A percentile compares a stretch with the other conserved stretches of the same genome.
Evolutionary conservation across 1,140 invertebrate species (phyloP).

Genomic region (Sycophaga agraensis): DNA sequence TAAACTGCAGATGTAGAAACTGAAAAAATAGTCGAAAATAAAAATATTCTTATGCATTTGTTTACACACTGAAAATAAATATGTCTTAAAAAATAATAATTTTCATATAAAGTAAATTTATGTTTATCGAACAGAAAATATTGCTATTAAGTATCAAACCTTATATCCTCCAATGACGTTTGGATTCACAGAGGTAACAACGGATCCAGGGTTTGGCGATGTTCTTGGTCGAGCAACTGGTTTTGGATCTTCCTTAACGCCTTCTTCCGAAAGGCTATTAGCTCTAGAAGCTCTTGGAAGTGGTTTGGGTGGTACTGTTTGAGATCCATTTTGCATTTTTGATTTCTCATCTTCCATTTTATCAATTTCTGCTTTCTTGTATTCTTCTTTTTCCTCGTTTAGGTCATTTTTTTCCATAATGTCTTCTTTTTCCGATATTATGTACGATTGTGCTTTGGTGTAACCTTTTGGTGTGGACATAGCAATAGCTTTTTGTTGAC

Average conservation of each 20-base stretch:
- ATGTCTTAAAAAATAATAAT: conserved; percentile 10
- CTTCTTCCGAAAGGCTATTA: conserved; percentile 63
- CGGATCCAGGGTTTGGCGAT: conserved; percentile 58
- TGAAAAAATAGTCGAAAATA: neutral
- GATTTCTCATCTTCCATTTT: conserved; percentile 45
- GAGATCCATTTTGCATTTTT: conserved; percentile 50
- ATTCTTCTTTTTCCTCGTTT: conserved; percentile 32
- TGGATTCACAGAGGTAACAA: conserved; percentile 62
- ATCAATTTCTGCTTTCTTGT: conserved; percentile 41
- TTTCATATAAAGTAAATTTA: conserved; percentile 15
- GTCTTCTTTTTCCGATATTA: conserved; percentile 41
- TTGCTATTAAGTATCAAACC: conserved; percentile 55
- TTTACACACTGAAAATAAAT: too few species aligned
- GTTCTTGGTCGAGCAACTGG: conserved; percentile 74
- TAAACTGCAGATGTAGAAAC: too few species aligned
- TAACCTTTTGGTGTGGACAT: conserved; percentile 48
- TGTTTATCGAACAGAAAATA: too few species aligned
- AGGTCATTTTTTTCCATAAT: conserved; percentile 38
- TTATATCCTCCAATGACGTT: conserved; percentile 67
- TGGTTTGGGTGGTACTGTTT: conserved; percentile 69
- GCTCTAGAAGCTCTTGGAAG: conserved; percentile 69
- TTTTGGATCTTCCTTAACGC: conserved; percentile 60
- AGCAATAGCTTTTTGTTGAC: conserved; percentile 43
- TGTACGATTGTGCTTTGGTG: conserved; percentile 39
- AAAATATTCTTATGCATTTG: conserved; percentile 12